These are phyloP conservation scores for Austrolebias charrua DNA, from an alignment of 2,797 vertebrate species.

Conservation along the genomic window DNA sequence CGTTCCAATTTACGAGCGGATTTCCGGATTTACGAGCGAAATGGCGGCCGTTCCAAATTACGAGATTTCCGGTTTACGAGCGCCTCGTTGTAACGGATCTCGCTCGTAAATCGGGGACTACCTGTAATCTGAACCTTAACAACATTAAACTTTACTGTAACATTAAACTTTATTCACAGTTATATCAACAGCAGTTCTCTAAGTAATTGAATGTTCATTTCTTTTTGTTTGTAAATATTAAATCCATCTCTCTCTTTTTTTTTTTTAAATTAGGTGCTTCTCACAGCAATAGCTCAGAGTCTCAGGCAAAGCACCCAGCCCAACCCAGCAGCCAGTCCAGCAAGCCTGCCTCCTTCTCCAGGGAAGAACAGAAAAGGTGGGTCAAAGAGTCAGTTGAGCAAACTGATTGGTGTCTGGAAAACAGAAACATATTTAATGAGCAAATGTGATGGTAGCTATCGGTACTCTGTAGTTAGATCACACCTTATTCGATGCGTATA, in stretches of 20 bases:
- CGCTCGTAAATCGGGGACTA: too few species aligned
- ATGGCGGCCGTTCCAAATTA: too few species aligned
- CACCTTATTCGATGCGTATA: neutral
- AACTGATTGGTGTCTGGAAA: neutral
- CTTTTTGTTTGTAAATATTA: neutral
- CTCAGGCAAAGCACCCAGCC: slow-evolving; percentile 22
- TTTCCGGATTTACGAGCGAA: too few species aligned
- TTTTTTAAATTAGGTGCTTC: slow-evolving; percentile 40
- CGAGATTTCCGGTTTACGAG: too few species aligned
- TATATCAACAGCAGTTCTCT: neutral
- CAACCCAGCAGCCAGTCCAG: slow-evolving; percentile 25
- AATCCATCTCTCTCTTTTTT: neutral
- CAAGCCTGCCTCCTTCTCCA: slow-evolving; percentile 45
- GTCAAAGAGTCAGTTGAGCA: slow-evolving; percentile 13
- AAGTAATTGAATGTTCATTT: neutral
- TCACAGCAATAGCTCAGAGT: slow-evolving; percentile 30
- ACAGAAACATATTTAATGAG: neutral
- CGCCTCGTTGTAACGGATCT: too few species aligned
- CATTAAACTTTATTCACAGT: too few species aligned
- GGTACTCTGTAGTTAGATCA: neutral
- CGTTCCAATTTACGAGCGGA: too few species aligned
- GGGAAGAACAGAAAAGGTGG: slow-evolving; percentile 69
- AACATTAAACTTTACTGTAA: too few species aligned
- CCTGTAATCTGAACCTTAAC: too few species aligned
- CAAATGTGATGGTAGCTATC: neutral